phyloP scores from a whole-genome alignment of 2,113 vertebrate genomes.

The Tragulus kanchil region DNA sequence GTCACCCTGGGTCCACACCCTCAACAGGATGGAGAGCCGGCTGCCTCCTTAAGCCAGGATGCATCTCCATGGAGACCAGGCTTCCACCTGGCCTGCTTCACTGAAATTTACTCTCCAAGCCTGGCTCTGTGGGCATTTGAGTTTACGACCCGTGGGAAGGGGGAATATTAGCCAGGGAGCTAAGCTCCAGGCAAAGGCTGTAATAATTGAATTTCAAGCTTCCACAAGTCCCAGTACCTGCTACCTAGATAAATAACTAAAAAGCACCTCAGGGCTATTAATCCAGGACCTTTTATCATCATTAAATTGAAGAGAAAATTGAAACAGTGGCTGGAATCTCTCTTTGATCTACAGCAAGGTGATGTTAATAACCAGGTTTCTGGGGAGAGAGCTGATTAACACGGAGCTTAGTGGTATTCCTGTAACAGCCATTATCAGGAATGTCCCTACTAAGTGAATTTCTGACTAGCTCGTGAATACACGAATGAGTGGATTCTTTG shows the following conservation, averaged over 20 bases:
- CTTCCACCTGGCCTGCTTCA: not conserved
- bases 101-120: not conserved
- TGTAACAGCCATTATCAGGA: not conserved
- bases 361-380: not conserved
- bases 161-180: not conserved
- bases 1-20: not conserved
- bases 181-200: not conserved
- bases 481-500: rapidly evolving
- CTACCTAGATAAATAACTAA: not conserved
- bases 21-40: not conserved
- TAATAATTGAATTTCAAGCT: not conserved
- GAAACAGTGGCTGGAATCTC: slow-evolving; percentile 2
- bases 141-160: not conserved
- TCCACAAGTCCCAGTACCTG: not conserved
- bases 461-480: not conserved
- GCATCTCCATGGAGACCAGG: not conserved
- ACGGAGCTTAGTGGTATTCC: not conserved
- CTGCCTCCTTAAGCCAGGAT: not conserved
- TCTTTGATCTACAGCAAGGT: slow-evolving; percentile 8
- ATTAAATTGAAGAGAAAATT: slow-evolving; percentile 12
- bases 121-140: not conserved
- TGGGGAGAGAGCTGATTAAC: not conserved
- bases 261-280: not conserved
- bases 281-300: not conserved
- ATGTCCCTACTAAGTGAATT: not conserved